Percentiles rank a stretch among this genome's conserved stretches.
These are phyloP conservation scores for Hypocryptadius cinnamomeus DNA, from an alignment of 2,113 vertebrate species.

Conservation along the genomic window DNA sequence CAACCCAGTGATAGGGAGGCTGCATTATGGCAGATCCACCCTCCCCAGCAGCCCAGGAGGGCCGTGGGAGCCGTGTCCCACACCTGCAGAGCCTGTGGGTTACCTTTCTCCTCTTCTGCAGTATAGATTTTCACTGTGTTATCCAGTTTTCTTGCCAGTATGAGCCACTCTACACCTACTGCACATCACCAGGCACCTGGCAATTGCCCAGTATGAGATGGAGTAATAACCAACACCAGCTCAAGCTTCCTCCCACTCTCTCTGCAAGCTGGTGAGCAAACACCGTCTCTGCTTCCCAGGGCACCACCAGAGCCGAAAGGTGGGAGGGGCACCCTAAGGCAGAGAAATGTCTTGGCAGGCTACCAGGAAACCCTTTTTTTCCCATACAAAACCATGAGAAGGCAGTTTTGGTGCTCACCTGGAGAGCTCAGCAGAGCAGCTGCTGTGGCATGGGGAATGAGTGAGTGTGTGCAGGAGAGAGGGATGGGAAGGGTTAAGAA, in stretches of 20 bases:
- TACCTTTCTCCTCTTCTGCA: background rate
- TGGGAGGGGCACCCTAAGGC: background rate
- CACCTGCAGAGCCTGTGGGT: background rate
- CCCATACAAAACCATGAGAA: background rate
- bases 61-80: rapidly evolving
- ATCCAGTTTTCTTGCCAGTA: background rate
- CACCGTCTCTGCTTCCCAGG: background rate
- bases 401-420: background rate
- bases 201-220: background rate
- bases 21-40: background rate
- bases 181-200: background rate
- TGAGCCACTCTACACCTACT: background rate
- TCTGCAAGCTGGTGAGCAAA: background rate
- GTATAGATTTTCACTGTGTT: background rate
- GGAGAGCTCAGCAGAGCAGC: background rate
- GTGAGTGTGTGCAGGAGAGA: background rate
- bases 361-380: background rate
- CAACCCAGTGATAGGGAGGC: rapidly evolving
- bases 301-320: background rate
- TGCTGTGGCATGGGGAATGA: background rate
- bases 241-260: background rate
- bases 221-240: background rate
- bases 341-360: background rate
- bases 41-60: background rate
- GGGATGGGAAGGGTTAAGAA: background rate